Percentiles rank a stretch among this genome's conserved stretches.
These are phyloP conservation scores for Ranitomeya imitator DNA, from an alignment of 2,113 vertebrate genomes.

Conservation along the genomic window DNA sequence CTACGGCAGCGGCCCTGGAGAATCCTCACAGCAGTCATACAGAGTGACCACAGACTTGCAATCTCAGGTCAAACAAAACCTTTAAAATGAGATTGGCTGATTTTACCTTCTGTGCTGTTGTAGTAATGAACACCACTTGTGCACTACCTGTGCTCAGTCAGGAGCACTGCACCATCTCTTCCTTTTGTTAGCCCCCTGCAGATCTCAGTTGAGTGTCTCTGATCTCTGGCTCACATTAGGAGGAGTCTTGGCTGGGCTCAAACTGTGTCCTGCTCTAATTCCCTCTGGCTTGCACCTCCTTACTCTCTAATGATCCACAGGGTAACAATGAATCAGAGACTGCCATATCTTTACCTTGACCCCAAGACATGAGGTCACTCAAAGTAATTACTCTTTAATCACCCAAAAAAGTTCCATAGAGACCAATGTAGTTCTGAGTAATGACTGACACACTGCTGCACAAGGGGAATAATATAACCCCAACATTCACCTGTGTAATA, in stretches of 20 bases:
- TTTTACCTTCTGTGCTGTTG: background rate
- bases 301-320: conserved; percentile 27
- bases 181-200: conserved; percentile 10
- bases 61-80: no score
- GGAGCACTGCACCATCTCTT: background rate
- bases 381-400: background rate
- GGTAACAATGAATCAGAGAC: conserved; percentile 12
- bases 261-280: conserved; percentile 15
- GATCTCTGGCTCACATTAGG: background rate
- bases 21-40: no score
- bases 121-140: background rate
- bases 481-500: background rate
- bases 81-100: background rate
- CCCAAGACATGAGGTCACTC: conserved; percentile 19
- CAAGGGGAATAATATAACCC: background rate
- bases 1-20: no score
- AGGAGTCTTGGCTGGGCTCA: conserved; percentile 6
- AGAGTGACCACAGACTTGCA: no score
- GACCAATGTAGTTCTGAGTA: background rate
- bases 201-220: background rate
- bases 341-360: conserved; percentile 30
- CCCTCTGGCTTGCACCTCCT: conserved; percentile 25
- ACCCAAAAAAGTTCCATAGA: background rate
- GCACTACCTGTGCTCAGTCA: background rate
- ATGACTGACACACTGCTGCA: background rate